phyloP scores from a whole-genome alignment of 1,140 invertebrate species.

The Drosophila lacteicornis region DNA sequence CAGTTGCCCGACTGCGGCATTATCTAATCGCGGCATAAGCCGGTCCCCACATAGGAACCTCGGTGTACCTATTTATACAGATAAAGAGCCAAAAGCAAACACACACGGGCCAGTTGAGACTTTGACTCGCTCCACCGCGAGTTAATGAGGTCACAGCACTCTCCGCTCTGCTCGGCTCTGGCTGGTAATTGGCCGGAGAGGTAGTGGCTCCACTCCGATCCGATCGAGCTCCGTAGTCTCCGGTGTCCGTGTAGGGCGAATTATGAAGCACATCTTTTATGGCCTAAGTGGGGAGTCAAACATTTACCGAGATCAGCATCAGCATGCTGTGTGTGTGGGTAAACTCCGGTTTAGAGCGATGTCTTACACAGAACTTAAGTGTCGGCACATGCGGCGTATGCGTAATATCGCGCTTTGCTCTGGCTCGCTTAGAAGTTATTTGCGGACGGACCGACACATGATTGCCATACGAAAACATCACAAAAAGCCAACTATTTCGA shows the following conservation, averaged over 20 bases:
- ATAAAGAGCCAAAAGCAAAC: conserved; percentile 61
- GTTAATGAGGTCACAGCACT: conserved; percentile 75
- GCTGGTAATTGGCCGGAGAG: conserved; percentile 51
- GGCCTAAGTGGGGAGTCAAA: conserved; percentile 67
- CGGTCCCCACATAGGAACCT: conserved; percentile 46
- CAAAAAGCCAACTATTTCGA: conserved; percentile 52
- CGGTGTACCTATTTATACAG: conserved; percentile 33
- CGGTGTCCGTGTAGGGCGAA: conserved; percentile 29
- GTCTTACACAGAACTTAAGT: conserved; percentile 62
- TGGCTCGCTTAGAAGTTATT: conserved; percentile 43
- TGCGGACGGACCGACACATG: conserved; percentile 45
- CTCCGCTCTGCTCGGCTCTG: conserved; percentile 17
- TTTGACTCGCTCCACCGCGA: conserved; percentile 35
- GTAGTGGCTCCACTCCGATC: conserved; percentile 9
- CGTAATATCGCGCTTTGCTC: conserved; percentile 53
- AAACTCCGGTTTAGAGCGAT: conserved; percentile 46
- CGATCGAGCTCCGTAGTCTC: conserved; percentile 8
- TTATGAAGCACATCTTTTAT: conserved; percentile 66
- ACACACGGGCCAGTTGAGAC: conserved; percentile 52
- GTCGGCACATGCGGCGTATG: conserved; percentile 75
- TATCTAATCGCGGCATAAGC: conserved; percentile 74
- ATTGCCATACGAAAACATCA: conserved; percentile 59
- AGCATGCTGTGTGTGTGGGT: conserved; percentile 46
- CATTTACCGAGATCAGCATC: conserved; percentile 50
- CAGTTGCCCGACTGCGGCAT: conserved; percentile 45